Percentiles rank a stretch among this genome's conserved stretches.
Conservation (phyloP, 2,113 vertebrate genomes). For the Chaetodon trifascialis region DNA sequence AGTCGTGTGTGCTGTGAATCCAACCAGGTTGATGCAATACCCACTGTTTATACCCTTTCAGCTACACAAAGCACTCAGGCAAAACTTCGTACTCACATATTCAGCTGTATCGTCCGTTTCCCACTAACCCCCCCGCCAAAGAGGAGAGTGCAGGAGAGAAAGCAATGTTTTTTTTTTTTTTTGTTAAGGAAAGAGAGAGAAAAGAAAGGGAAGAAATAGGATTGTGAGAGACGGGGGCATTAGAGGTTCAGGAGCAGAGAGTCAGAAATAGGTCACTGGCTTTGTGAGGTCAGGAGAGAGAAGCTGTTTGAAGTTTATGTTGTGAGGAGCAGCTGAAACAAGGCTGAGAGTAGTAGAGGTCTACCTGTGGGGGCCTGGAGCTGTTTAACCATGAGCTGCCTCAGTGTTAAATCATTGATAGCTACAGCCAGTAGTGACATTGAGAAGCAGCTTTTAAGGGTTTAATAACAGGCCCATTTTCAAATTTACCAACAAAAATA, state of each 20-base stretch:
- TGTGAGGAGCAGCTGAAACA: conserved; percentile 35
- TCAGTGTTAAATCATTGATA: neutral
- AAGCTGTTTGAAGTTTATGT: conserved; percentile 53
- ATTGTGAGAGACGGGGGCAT: conserved; percentile 78
- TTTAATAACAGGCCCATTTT: conserved; percentile 11
- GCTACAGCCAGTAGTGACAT: neutral
- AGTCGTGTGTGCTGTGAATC: conserved; percentile 32
- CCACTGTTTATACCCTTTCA: conserved; percentile 57
- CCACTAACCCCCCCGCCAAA: conserved; percentile 91
- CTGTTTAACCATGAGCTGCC: conserved; percentile 2
- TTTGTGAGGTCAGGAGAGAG: conserved; percentile 65
- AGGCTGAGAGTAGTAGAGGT: conserved; percentile 17
- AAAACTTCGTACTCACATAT: conserved; percentile 91
- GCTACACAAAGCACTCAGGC: conserved; percentile 75
- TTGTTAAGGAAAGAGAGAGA: conserved; percentile 71
- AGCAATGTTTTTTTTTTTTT: conserved; percentile 75
- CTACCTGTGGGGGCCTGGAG: conserved; percentile 15
- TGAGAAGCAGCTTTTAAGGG: neutral
- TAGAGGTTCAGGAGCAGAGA: conserved; percentile 58
- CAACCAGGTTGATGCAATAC: conserved; percentile 78
- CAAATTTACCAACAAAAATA: neutral
- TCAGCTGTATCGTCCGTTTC: conserved; percentile 98
- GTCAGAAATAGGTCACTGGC: conserved; percentile 75
- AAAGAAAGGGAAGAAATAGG: conserved; percentile 80
- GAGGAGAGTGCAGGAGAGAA: conserved; percentile 83